These are phyloP conservation scores for Drosophila affinis DNA, from an alignment of 2,888 invertebrate genomes.

Conservation along the genomic window DNA sequence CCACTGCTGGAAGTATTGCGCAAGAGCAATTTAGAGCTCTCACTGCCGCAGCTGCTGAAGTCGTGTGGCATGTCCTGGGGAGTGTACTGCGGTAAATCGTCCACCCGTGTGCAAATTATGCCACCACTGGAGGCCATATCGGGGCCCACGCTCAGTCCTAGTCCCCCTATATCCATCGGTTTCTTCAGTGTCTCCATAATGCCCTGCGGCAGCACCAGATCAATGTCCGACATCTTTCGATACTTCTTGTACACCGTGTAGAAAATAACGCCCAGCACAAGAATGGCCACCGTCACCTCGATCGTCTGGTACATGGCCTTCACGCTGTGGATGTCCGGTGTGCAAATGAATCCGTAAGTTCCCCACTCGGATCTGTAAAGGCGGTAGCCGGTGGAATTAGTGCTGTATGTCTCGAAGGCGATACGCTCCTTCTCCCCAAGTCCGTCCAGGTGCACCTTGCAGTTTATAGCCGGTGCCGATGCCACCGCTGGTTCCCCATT, in stretches of 20 bases:
- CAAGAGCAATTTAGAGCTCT: slow-evolving; percentile 63
- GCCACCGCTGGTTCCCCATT: background rate
- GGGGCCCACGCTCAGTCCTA: slow-evolving; percentile 12
- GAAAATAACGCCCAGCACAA: slow-evolving; percentile 47
- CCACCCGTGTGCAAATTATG: slow-evolving; percentile 50
- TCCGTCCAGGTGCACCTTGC: slow-evolving; percentile 8
- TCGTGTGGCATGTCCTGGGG: slow-evolving; percentile 59
- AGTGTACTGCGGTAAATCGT: slow-evolving; percentile 47
- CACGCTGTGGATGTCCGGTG: slow-evolving; percentile 33
- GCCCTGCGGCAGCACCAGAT: slow-evolving; percentile 77
- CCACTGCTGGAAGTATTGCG: slow-evolving; percentile 45
- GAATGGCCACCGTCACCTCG: slow-evolving; percentile 38
- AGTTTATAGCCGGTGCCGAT: slow-evolving; percentile 29
- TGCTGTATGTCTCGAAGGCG: slow-evolving; percentile 42
- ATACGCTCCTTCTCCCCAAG: slow-evolving; percentile 26
- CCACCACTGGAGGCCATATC: slow-evolving; percentile 11
- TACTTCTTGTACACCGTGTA: slow-evolving; percentile 73
- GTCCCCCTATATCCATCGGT: slow-evolving; percentile 43
- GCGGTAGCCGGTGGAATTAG: slow-evolving; percentile 51
- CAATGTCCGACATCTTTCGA: slow-evolving; percentile 81
- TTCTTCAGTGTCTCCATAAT: slow-evolving; percentile 74
- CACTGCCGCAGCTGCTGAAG: slow-evolving; percentile 62
- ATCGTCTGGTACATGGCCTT: slow-evolving; percentile 37
- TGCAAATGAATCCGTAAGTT: slow-evolving; percentile 48
- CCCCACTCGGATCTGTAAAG: slow-evolving; percentile 72